phyloP scores from a whole-genome alignment of 2,888 invertebrate species.

The Crioceris asparagi region DNA sequence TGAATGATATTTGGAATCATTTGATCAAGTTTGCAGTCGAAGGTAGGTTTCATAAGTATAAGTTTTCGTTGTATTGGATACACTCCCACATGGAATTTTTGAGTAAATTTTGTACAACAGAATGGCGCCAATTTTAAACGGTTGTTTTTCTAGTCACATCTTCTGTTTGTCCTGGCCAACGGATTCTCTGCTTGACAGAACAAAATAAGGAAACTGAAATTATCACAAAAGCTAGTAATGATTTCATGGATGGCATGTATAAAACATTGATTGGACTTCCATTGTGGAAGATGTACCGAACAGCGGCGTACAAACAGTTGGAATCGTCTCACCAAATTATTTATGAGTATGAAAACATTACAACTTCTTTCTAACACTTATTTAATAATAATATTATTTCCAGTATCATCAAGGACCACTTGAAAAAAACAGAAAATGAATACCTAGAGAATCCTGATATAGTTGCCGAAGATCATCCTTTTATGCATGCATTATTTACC shows the following conservation, averaged over 20 bases:
- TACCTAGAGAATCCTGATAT: too few species aligned
- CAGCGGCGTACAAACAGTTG: conserved; percentile 41
- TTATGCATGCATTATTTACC: conserved; percentile 32
- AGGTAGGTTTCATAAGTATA: conserved; percentile 30
- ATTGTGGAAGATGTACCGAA: conserved; percentile 41
- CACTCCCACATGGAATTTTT: too few species aligned
- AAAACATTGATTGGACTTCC: conserved; percentile 41
- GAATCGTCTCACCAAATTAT: conserved; percentile 42
- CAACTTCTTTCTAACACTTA: too few species aligned
- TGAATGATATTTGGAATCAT: conserved; percentile 35
- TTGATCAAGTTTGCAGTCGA: conserved; percentile 37
- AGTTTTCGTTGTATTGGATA: neutral
- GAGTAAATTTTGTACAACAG: too few species aligned
- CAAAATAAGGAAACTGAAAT: conserved; percentile 27
- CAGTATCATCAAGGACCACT: conserved; percentile 24
- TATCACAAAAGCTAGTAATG: conserved; percentile 39
- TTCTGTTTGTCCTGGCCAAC: conserved; percentile 41
- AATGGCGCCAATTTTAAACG: too few species aligned
- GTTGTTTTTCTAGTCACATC: conserved; percentile 40
- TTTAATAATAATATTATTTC: too few species aligned
- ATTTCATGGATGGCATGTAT: conserved; percentile 41
- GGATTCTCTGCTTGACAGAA: conserved; percentile 36
- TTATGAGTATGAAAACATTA: conserved; percentile 23
- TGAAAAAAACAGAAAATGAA: conserved; percentile 17
- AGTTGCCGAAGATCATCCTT: conserved; percentile 28